Evolutionary conservation across 53 echinoderm and acorn worm species (phyloP), one percentile per base, ranked within the genome.

Genomic region (Hippasteria phrygiana): DNA sequence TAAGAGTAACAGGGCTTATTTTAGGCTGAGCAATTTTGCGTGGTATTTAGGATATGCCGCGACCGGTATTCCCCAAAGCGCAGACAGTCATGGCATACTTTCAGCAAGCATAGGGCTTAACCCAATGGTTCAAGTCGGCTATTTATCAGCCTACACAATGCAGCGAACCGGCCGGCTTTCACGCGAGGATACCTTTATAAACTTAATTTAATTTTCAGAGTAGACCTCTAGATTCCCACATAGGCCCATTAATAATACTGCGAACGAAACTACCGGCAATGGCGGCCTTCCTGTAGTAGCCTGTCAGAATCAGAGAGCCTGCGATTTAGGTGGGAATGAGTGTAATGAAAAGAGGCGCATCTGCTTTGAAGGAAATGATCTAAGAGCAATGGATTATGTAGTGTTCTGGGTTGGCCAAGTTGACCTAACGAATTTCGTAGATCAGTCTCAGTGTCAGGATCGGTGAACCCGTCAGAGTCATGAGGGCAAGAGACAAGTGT

Each of bases 311-410:
- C 59, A 59, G 59, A 26, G 59, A 24, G 59, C n/a, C 59, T 59
- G n/a, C n/a, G 8, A 48, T 67, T 67, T 34, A 26, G 37, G 67
- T 67, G 16, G 35, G 37, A 16, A 32, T 59, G 59, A 79, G 41
- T 62, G 79, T 56, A n/a, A 39, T 62, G 83, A 66, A 47, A 64
- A 83, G 64, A 45, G 34, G 48, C 46, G 39, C 85, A 85, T 85
- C 70, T 85, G 85, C 37, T 65, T 16, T 0, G 36, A 51, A 85
- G 85, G 85, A 85, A 85, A 39, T 85, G 85, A 85, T 70, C 85
- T 71, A 85, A 85, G 53, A 28, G 85, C 69, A 53, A 85, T 85
- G 85, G 85, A 67, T 70, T 51, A 70, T 69, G 85, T 85, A 70
- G n/a, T n/a, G 42, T 50, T 85, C 70, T 36, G 83, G 85, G 64